Evolutionary conservation across 2,113 vertebrate species (phyloP).

Genomic region (Meles meles): DNA sequence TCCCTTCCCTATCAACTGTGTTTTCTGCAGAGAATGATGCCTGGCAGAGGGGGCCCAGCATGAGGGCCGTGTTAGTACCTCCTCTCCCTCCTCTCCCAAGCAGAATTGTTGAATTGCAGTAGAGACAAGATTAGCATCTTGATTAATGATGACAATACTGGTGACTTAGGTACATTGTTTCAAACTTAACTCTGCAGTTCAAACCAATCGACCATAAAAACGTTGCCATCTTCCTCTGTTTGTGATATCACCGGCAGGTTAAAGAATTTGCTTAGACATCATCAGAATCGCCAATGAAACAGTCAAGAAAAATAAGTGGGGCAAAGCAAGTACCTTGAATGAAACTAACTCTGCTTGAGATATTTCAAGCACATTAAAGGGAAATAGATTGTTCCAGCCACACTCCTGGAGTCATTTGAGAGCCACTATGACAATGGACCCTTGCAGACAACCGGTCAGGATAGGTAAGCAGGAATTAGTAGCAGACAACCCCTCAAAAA

Average conservation of each 20-base stretch:
- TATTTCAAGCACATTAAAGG: not conserved
- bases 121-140: not conserved
- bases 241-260: not conserved
- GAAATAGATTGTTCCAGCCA: not conserved
- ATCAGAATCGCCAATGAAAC: not conserved
- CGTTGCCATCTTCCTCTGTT: not conserved
- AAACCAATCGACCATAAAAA: not conserved
- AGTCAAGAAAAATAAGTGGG: not conserved
- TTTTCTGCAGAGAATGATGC: not conserved
- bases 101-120: not conserved
- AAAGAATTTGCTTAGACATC: not conserved
- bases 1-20: not conserved
- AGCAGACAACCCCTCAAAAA: not conserved
- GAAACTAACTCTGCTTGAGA: not conserved
- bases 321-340: not conserved
- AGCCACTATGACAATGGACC: not conserved
- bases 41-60: accelerated
- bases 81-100: not conserved
- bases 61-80: not conserved
- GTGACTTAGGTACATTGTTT: not conserved
- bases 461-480: not conserved
- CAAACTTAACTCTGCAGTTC: not conserved
- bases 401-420: not conserved
- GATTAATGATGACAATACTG: not conserved
- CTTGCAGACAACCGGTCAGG: not conserved